A percentile compares a stretch with the other conserved stretches of the same genome.
These are phyloP conservation scores for Drosophila leontia DNA, from an alignment of 1,140 invertebrate genomes.

Conservation along the genomic window DNA sequence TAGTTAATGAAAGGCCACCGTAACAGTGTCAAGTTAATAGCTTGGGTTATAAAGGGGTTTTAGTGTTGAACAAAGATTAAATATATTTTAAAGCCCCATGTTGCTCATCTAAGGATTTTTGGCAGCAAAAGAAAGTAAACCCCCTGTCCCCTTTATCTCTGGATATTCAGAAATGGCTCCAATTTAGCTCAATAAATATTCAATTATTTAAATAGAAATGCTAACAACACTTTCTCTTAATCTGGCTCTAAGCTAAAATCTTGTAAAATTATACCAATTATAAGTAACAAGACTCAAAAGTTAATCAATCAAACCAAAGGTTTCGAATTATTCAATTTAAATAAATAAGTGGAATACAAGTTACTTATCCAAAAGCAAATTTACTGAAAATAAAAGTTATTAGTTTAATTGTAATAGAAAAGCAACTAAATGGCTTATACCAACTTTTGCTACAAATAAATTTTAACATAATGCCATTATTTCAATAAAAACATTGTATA, in stretches of 20 bases:
- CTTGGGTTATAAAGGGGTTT: no score
- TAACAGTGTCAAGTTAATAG: neutral
- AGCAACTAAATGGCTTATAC: no score
- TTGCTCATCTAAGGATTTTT: neutral
- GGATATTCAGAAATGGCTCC: no score
- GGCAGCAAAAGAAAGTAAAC: neutral
- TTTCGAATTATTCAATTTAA: neutral
- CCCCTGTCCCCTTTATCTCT: no score
- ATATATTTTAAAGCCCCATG: no score
- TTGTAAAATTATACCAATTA: neutral
- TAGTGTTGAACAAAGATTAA: neutral
- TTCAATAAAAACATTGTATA: neutral
- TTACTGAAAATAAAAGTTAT: no score
- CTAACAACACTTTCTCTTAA: neutral
- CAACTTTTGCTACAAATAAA: neutral
- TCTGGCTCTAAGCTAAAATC: neutral
- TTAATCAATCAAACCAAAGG: no score
- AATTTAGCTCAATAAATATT: no score
- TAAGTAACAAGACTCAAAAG: neutral
- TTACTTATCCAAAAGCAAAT: neutral
- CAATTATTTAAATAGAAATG: neutral
- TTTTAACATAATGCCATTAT: neutral
- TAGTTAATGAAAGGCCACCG: conserved; percentile 4
- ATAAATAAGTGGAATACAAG: no score
- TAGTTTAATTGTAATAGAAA: neutral